Evolutionary conservation across 2,888 invertebrate genomes (phyloP).

Genomic region (Tinea semifulvella): DNA sequence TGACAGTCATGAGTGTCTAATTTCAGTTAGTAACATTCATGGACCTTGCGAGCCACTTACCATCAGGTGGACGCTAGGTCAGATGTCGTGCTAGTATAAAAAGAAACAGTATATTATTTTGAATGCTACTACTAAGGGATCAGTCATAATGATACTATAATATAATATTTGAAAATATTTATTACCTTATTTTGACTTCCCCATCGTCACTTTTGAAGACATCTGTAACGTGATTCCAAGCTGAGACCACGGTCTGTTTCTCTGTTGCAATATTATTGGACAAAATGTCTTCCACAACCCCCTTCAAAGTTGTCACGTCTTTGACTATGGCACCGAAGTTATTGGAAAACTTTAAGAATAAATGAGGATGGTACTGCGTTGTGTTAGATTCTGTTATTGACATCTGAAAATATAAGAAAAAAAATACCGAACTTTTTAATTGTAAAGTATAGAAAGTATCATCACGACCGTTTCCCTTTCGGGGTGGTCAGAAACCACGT

Average conservation of each 20-base stretch:
- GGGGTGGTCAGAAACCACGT: no score
- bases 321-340: slow-evolving; percentile 39
- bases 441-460: no score
- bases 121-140: background rate
- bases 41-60: no score
- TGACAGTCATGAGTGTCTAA: no score
- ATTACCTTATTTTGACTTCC: slow-evolving; percentile 32
- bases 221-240: slow-evolving; percentile 33
- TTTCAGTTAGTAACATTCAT: no score
- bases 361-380: slow-evolving; percentile 33
- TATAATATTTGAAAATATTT: background rate
- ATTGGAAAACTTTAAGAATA: slow-evolving; percentile 44
- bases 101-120: background rate
- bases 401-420: slow-evolving; percentile 16
- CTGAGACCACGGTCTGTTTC: slow-evolving; percentile 24
- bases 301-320: slow-evolving; percentile 31
- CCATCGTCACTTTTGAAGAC: slow-evolving; percentile 30
- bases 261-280: slow-evolving; percentile 22
- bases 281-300: slow-evolving; percentile 26
- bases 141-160: background rate
- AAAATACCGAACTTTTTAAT: no score
- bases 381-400: slow-evolving; percentile 24
- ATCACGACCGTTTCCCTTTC: no score
- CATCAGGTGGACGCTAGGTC: no score
- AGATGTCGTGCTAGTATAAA: no score